phyloP scores from a whole-genome alignment of 2,113 vertebrate species.

The Trinectes maculatus region DNA sequence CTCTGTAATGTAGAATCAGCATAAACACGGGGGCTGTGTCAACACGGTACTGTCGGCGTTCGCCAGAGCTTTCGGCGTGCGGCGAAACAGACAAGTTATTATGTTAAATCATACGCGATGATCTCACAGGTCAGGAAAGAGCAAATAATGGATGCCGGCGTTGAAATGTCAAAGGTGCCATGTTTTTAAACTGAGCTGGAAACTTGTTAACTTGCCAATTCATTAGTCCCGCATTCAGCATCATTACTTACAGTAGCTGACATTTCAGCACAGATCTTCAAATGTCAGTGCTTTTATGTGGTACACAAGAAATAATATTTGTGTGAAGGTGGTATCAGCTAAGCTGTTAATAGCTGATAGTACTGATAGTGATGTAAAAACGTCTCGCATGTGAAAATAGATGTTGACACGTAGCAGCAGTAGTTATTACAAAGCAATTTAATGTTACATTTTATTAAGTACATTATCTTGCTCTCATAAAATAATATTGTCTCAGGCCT shows the following conservation, averaged over 20 bases:
- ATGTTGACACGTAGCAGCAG: neutral
- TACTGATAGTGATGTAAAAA: neutral
- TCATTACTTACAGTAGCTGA: constrained; percentile 54
- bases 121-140: constrained; percentile 38
- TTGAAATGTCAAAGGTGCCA: constrained; percentile 68
- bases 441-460: neutral
- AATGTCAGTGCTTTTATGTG: constrained; percentile 65
- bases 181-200: constrained; percentile 41
- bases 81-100: constrained; percentile 50
- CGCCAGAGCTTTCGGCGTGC: constrained; percentile 55
- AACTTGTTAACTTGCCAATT: constrained; percentile 26
- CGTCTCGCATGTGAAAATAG: neutral
- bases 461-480: constrained; percentile 1
- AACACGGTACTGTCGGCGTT: constrained; percentile 65
- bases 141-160: constrained; percentile 34
- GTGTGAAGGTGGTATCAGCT: neutral
- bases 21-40: constrained; percentile 63
- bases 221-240: constrained; percentile 32
- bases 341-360: neutral
- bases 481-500: neutral
- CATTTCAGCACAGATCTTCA: constrained; percentile 58
- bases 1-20: constrained; percentile 65
- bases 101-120: constrained; percentile 52
- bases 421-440: neutral
- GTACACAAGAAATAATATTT: constrained; percentile 8